phyloP scores from a whole-genome alignment of 2,888 invertebrate species.

The Dasypolia templi region DNA sequence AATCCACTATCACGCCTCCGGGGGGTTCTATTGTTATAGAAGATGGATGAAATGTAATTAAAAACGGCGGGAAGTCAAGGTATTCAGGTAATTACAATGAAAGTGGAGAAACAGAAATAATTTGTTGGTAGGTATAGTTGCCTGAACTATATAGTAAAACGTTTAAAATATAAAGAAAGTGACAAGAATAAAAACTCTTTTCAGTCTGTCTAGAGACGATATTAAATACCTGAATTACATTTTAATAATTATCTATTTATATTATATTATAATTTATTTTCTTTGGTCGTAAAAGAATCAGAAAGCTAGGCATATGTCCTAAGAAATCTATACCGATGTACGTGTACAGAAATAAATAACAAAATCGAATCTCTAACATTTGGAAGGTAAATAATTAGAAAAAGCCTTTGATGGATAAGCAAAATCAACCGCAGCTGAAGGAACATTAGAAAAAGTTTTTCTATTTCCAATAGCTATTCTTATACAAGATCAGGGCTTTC shows the following conservation, averaged over 20 bases:
- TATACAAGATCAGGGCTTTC: not conserved
- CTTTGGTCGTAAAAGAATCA: not conserved
- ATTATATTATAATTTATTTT: no score
- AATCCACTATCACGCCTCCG: slow-evolving; percentile 35
- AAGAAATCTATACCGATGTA: not conserved
- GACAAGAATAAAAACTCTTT: not conserved
- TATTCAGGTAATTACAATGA: not conserved
- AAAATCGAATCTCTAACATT: slow-evolving; percentile 3
- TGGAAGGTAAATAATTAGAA: not conserved
- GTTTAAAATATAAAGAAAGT: not conserved
- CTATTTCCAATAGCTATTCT: not conserved
- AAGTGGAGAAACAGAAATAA: not conserved
- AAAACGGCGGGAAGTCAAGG: not conserved
- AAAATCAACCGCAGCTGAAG: slow-evolving; percentile 9
- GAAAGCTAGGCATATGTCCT: not conserved
- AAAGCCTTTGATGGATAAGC: slow-evolving; percentile 1
- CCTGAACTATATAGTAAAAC: not conserved
- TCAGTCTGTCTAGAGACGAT: not conserved
- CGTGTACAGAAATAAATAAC: not conserved
- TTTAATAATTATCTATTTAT: not conserved
- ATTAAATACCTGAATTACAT: not conserved
- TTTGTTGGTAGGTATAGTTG: not conserved
- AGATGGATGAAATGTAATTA: slow-evolving; percentile 1
- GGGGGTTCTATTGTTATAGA: slow-evolving; percentile 4
- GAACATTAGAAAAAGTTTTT: not conserved